These are phyloP conservation scores for Leptatherina wallacei DNA, from an alignment of 2,797 vertebrate species.

Conservation along the genomic window DNA sequence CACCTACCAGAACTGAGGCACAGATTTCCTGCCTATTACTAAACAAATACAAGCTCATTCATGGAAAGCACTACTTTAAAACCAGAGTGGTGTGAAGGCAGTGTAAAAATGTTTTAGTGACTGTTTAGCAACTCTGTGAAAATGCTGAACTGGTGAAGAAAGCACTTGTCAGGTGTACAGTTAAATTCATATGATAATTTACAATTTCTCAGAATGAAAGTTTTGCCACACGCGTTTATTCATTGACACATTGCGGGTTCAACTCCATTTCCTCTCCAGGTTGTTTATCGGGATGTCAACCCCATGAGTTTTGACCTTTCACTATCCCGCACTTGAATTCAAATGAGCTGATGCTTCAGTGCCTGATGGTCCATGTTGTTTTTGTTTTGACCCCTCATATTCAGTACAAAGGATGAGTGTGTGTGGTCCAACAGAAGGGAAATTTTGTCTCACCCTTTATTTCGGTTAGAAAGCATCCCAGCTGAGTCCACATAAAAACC, in stretches of 20 bases:
- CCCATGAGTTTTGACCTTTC: constrained; percentile 22
- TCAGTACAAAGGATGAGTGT: background rate
- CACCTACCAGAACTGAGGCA: background rate
- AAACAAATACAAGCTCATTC: background rate
- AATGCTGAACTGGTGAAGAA: background rate
- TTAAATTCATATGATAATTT: background rate
- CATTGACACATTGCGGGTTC: background rate
- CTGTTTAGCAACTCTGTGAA: background rate
- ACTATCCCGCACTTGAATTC: background rate
- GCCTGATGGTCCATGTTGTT: background rate
- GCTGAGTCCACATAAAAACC: background rate
- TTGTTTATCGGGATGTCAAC: background rate
- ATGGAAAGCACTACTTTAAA: background rate
- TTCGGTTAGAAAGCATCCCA: background rate
- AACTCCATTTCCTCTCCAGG: background rate
- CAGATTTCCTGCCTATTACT: background rate
- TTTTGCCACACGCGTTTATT: background rate
- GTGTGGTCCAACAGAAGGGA: background rate
- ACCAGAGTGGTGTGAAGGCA: too few species aligned
- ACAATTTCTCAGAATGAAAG: constrained; percentile 1
- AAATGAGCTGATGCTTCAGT: constrained; percentile 19
- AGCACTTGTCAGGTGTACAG: background rate
- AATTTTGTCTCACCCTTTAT: background rate
- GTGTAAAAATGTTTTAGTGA: background rate
- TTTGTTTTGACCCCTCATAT: background rate